Evolutionary conservation across 2,797 vertebrate species (phyloP), one percentile per base, ranked within the genome.

Genomic region (Gambusia yucatana): DNA sequence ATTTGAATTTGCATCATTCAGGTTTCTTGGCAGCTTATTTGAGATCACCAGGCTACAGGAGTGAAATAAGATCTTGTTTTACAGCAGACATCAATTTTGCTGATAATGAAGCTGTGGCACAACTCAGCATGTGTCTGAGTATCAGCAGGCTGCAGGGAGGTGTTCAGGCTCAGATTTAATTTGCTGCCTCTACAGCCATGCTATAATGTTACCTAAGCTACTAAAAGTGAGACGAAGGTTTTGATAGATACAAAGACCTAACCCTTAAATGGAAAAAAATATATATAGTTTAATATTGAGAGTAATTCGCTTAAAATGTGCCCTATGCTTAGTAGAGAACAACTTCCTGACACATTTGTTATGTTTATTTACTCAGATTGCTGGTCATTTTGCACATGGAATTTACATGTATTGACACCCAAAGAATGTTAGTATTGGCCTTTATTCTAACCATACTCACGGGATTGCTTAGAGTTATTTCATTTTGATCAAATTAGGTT

Each of bases 71-170:
- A 65, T 76, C 43, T 82, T 86, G 57, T 81, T 85, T 86, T 76
- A 86, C 70, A 85, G 81, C 47, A 79, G 48, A 72, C 82, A 91
- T 91, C 69, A 88, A 79, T 92, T 89, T 83, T 73, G 61, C 79
- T 75, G 72, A 79, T 91, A 91, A 94, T 92, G 88, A 93, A 87
- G 82, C 81, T 82, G 63, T 77, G 69, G 79, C 73, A 17, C 84
- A 78, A 84, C 76, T 16, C 77, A 57, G 75, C 80, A 80, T 74
- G 75, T 84, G 89, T 84, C 88, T 86, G 67, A 41, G 47, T 76
- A 70, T 63, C n/a, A 43, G 78, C 82, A 78, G 82, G 80, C 63
- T 65, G 76, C 76, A 86, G 79, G 85, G 87, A 70, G 63, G 78
- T 76, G 69, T 84, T 78, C 82, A 79, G 61, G 43, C 77, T 77